phyloP scores from a whole-genome alignment of 1,140 invertebrate genomes.

The Trichonephila clavipes region DNA sequence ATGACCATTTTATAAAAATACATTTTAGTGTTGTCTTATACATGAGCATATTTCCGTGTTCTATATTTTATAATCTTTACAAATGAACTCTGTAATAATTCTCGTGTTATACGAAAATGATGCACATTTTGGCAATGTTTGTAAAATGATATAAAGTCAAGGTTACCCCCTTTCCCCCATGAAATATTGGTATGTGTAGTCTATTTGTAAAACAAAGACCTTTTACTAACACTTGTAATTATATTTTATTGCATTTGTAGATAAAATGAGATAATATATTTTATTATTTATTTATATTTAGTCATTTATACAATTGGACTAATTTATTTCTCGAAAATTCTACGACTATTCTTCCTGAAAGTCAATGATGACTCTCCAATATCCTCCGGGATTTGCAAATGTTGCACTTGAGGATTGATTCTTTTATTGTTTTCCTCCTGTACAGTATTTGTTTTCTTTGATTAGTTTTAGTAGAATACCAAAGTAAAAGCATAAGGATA shows the following conservation, averaged over 20 bases:
- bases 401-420: neutral
- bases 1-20: no score
- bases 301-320: neutral
- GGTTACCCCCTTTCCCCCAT: no score
- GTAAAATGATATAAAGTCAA: no score
- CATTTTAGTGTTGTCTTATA: no score
- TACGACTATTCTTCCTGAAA: constrained; percentile 4
- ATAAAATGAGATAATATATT: neutral
- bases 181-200: no score
- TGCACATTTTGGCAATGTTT: no score
- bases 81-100: no score
- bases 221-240: no score
- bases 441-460: neutral
- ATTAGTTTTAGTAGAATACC: neutral
- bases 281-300: neutral
- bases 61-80: no score
- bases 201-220: no score
- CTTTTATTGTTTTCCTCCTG: neutral
- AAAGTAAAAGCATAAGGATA: neutral
- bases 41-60: no score
- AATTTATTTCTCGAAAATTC: neutral
- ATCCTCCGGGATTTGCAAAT: constrained; percentile 25
- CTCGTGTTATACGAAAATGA: no score
- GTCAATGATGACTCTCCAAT: neutral
- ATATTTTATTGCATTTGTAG: neutral